Conservation (phyloP, 30 jellyfish, hydroid and myxozoan genomes). For the Haliclystus octoradiatus region DNA sequence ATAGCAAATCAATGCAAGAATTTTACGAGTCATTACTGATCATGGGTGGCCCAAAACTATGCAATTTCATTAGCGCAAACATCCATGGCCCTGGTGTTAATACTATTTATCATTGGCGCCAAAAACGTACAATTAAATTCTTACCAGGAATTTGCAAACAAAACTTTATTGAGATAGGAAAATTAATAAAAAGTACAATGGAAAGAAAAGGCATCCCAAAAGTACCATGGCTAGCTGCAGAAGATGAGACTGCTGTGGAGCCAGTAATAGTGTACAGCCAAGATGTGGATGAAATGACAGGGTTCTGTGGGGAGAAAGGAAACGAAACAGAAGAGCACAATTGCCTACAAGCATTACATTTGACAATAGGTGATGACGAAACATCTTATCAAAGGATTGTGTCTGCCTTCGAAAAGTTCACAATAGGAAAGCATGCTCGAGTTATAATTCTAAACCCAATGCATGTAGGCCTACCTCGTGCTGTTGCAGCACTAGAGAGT, state of each 20-base stretch:
- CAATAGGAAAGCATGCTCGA: too few species aligned
- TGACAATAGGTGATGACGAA: background rate
- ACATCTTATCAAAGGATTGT: too few species aligned
- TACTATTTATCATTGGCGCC: conserved; percentile 1
- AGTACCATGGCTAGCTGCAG: conserved; percentile 4
- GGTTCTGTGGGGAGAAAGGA: conserved; percentile 5
- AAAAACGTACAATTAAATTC: background rate
- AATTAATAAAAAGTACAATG: too few species aligned
- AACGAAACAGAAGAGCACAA: background rate
- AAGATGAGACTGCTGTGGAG: conserved; percentile 7
- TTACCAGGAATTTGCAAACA: too few species aligned
- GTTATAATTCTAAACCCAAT: too few species aligned
- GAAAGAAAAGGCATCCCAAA: too few species aligned
- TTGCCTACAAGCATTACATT: background rate
- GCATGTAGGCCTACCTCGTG: too few species aligned
- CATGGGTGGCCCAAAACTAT: conserved; percentile 9
- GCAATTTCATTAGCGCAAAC: conserved; percentile 1
- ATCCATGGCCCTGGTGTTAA: conserved; percentile 1
- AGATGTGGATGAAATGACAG: background rate
- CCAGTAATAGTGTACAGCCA: conserved; percentile 1
- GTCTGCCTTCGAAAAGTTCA: too few species aligned
- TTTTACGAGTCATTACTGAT: conserved; percentile 3
- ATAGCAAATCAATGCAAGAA: background rate
- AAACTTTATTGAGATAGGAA: too few species aligned
- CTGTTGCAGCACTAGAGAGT: background rate